Base-by-base conservation (phyloP, 2,888 invertebrate species). In the Hydroisotoma schaefferi region DNA sequence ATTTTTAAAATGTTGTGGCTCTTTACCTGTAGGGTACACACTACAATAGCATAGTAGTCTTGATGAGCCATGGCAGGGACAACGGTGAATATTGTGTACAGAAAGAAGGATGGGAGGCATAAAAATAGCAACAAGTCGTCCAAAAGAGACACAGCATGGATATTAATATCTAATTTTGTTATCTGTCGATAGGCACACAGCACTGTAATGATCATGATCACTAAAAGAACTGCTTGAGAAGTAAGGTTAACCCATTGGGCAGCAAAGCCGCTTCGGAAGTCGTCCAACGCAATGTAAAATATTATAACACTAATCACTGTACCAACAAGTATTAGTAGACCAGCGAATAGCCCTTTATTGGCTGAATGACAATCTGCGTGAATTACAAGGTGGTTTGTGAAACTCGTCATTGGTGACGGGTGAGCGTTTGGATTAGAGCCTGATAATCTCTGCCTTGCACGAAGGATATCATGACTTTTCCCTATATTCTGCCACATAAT, bases 401-500 rank as follows among this genome's bases (percentile, higher is more conserved):
- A 69, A 59, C 70, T 67, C 44, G 69, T 68, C 40, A 66, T 61
- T 57, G 44, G 68, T 60, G 64, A 63, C 54, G 49, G 49, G 43
- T 58, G 57, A 54, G 57, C 48, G 27, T 52, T 58, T 29, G 60
- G 58, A 25, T 53, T 46, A 40, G 64, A 65, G 55, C 59, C 58
- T n/a, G 70, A 71, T 10, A 79, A 78, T 12, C 65, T 69, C 59
- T 74, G 67, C 46, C 75, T 77, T 73, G 62, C 43, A n/a, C 70
- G 67, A 44, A 59, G 57, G 49, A 56, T 66, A 22, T 72, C 68
- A 54, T 73, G 71, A 44, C 71, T 73, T 60, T 81, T 78, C 4
- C 86, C 87, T 58, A 88, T 85, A 73, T 87, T 85, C 70, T 81
- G 81, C 87, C 87, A 88, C 70, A 88, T 84, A 47, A 87, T 84